Evolutionary conservation across 2,797 vertebrate species (phyloP).

Genomic region (Austrolebias charrua): DNA sequence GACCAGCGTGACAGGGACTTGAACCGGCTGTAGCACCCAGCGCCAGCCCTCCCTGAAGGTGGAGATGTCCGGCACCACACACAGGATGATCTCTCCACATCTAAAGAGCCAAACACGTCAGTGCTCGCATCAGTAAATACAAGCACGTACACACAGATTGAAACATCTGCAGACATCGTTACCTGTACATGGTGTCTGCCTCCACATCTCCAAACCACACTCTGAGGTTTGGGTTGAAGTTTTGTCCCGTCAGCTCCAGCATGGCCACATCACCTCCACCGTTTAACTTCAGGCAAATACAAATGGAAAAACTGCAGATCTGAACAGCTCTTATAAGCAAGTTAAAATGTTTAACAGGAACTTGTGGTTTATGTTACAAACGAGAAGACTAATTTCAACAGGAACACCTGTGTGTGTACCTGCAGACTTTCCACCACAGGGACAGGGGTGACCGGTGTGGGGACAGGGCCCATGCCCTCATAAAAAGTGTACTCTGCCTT

Average conservation of each 20-base stretch:
- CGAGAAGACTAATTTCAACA: not conserved
- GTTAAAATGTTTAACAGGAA: not conserved
- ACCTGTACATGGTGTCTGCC: conserved; percentile 99
- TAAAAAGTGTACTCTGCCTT: conserved; percentile 99
- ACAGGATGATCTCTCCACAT: conserved; percentile 96
- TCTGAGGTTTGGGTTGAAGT: conserved; percentile 95
- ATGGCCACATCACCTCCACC: conserved; percentile 98
- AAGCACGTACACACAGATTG: not conserved
- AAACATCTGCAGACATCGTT: not conserved
- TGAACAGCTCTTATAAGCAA: not conserved
- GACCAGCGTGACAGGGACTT: conserved; percentile 97
- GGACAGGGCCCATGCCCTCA: conserved; percentile 97
- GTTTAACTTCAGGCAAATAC: conserved; percentile 83
- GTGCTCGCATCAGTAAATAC: not conserved
- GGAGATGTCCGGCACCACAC: conserved; percentile 98
- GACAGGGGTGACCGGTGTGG: conserved; percentile 94
- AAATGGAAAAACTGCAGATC: not conserved
- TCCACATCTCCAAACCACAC: conserved; percentile 99
- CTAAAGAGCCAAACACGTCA: conserved; percentile 60
- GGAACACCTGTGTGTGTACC: conserved; percentile 66
- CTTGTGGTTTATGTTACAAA: not conserved
- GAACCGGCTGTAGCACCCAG: conserved; percentile 97
- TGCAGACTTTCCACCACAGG: conserved; percentile 98
- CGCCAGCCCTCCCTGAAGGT: conserved; percentile 98
- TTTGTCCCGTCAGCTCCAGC: conserved; percentile 98